Percentiles rank a stretch among this genome's conserved stretches.
phyloP scores from a whole-genome alignment of 2,888 invertebrate species.

The Aricia artaxerxes region DNA sequence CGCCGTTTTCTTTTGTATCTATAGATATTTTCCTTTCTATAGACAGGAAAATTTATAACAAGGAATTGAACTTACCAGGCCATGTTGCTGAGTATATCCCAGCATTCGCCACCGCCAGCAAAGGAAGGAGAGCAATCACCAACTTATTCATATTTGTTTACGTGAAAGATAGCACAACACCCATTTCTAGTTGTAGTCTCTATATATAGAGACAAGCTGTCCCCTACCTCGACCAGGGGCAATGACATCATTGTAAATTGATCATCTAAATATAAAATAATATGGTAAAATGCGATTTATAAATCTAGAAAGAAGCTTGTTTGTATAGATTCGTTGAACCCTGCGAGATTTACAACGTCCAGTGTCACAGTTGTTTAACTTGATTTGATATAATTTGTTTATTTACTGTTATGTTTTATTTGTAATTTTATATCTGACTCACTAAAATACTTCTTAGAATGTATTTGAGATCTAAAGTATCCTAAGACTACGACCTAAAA shows the following conservation, averaged over 20 bases:
- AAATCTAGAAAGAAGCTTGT: constrained; percentile 5
- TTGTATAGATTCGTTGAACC: constrained; percentile 1
- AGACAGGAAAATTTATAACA: not conserved
- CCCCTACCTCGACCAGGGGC: constrained; percentile 5
- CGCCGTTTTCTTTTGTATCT: not conserved
- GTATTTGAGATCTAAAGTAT: too few relatives aligned
- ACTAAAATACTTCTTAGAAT: too few relatives aligned
- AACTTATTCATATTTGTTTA: constrained; percentile 21
- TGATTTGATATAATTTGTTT: constrained; percentile 1
- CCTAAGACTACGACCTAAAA: too few relatives aligned
- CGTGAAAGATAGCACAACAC: not conserved
- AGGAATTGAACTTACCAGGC: constrained; percentile 1
- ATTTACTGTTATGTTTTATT: not conserved
- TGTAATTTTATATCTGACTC: not conserved
- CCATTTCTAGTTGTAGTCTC: not conserved
- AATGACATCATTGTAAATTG: constrained; percentile 1
- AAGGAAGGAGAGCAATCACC: not conserved
- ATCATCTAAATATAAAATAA: constrained; percentile 11
- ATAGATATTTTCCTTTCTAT: not conserved
- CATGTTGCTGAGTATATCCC: constrained; percentile 19
- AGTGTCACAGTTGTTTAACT: not conserved
- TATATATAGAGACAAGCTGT: not conserved
- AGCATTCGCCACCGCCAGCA: not conserved
- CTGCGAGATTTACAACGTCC: constrained; percentile 4
- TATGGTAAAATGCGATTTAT: not conserved